These are phyloP conservation scores for Delichon dasypus DNA, from an alignment of 2,797 vertebrate genomes.

Conservation along the genomic window DNA sequence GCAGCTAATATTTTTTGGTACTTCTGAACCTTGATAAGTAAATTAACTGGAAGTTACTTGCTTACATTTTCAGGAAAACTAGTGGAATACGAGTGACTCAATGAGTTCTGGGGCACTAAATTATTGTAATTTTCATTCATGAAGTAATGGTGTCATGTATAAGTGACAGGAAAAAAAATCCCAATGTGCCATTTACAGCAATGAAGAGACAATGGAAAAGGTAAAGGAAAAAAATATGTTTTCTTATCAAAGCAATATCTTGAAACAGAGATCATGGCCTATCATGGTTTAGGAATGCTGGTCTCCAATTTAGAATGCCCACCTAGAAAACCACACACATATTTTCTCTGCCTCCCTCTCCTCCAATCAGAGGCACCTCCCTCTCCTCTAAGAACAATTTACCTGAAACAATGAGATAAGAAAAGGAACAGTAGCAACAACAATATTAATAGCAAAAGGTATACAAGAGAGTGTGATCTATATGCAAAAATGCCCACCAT, in stretches of 20 bases:
- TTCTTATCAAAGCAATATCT: not conserved
- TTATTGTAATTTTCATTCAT: not conserved
- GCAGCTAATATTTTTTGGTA: not conserved
- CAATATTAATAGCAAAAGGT: not conserved
- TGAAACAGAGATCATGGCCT: not conserved
- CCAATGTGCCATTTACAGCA: not conserved
- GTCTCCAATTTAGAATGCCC: not conserved
- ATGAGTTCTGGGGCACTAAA: not conserved
- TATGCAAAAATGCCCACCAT: not conserved
- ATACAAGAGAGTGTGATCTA: not conserved
- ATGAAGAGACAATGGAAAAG: not conserved
- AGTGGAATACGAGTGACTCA: not conserved
- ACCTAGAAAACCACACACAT: fast-evolving
- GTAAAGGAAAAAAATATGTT: not conserved
- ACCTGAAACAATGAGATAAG: not conserved
- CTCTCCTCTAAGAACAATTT: not conserved
- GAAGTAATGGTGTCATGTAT: not conserved
- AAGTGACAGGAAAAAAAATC: not conserved
- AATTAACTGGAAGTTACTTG: not conserved
- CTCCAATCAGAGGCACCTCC: not conserved
- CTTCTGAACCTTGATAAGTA: not conserved
- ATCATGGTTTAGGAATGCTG: not conserved
- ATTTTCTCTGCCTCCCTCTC: fast-evolving
- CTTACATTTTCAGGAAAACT: not conserved
- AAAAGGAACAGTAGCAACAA: not conserved